These are phyloP conservation scores for Acanthosepion pharaonis DNA, from an alignment of 2,888 invertebrate species.

Conservation along the genomic window DNA sequence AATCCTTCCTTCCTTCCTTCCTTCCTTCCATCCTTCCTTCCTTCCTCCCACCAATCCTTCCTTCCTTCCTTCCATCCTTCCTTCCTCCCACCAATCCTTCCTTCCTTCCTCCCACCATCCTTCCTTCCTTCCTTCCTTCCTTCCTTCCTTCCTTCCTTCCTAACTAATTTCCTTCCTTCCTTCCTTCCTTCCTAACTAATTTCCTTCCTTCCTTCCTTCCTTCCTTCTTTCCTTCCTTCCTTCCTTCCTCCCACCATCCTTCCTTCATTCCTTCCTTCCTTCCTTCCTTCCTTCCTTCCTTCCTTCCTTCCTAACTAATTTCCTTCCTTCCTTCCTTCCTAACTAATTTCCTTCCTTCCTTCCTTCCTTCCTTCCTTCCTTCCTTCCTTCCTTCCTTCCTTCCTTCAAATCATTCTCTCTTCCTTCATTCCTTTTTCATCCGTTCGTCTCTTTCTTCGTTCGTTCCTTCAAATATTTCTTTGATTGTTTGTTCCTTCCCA, in stretches of 20 bases:
- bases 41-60: too few relatives aligned
- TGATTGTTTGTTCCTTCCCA: too few relatives aligned
- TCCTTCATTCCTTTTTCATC: background rate
- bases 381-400: background rate
- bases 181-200: background rate
- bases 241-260: too few relatives aligned
- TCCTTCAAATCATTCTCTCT: background rate
- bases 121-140: background rate
- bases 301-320: too few relatives aligned
- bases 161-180: background rate
- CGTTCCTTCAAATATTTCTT: background rate
- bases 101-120: too few relatives aligned
- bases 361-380: background rate
- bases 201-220: background rate
- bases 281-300: background rate
- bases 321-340: too few relatives aligned
- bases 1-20: background rate
- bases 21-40: background rate
- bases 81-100: too few relatives aligned
- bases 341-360: too few relatives aligned
- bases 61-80: too few relatives aligned
- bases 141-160: background rate
- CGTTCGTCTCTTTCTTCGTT: background rate
- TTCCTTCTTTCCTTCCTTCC: too few relatives aligned
- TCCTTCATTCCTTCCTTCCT: too few relatives aligned